Conservation (phyloP, 2,797 vertebrate genomes). For the Staurois parvus region DNA sequence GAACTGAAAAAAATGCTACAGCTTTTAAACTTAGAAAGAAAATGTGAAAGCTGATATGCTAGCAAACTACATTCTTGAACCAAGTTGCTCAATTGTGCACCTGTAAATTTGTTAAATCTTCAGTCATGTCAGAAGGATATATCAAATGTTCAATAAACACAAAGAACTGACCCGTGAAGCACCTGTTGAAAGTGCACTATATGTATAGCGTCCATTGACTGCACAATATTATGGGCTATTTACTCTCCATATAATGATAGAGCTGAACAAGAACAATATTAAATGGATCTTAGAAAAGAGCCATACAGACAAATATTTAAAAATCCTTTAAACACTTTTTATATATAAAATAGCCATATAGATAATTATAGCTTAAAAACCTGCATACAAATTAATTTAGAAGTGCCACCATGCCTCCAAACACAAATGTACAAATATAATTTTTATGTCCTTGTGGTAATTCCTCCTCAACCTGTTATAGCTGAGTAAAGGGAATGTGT, state of each 20-base stretch:
- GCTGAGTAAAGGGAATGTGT: no score
- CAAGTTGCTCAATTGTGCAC: constrained; percentile 34
- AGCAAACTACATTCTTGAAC: constrained; percentile 21
- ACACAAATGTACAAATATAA: no score
- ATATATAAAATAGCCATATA: no score
- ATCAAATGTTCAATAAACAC: constrained; percentile 52
- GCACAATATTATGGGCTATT: constrained; percentile 4
- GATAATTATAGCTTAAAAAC: no score
- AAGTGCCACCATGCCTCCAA: no score
- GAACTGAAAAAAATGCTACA: background rate
- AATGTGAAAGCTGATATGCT: constrained; percentile 28
- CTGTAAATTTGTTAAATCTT: constrained; percentile 38
- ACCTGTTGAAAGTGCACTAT: constrained; percentile 8
- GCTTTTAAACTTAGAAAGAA: background rate
- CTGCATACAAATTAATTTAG: no score
- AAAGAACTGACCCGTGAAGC: constrained; percentile 31
- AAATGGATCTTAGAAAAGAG: no score
- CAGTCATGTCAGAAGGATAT: constrained; percentile 34
- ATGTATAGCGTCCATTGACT: background rate
- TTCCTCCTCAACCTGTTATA: no score
- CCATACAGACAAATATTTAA: no score
- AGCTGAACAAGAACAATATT: no score
- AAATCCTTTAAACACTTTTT: no score
- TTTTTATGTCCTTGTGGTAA: no score
- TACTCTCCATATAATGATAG: background rate